Base-by-base conservation (phyloP, 2,888 invertebrate species). In the Chalcis sispes region DNA sequence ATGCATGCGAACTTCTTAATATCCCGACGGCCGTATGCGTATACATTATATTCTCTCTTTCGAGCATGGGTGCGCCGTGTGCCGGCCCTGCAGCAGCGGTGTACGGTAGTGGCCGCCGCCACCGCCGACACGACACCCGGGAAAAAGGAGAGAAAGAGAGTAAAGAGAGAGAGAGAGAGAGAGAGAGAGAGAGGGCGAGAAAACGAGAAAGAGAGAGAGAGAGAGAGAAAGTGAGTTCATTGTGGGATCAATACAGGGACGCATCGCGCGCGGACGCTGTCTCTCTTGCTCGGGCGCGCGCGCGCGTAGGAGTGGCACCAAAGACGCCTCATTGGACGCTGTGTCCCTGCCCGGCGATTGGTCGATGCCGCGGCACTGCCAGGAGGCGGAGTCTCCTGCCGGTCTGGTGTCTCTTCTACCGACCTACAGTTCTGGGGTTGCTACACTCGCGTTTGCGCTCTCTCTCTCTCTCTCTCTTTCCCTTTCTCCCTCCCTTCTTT, bases 161-260 rank as follows among this genome's bases (percentile, higher is more conserved):
- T 52, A 74, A 70, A 36, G 59, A 71, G 66, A 78, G 82, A 80
- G 79, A 81, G 84, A 64, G 62, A 86, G 58, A 23, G 40, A 29
- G 58, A 58, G 58, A 27, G 42, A 61, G 42, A 27, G 27, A 18
- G 25, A 25, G 61, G 36, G 18, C 1, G 40, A 54, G 46, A 20
- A 40, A 23, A 62, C 20, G 48, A 61, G 29, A 20, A 40, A 36
- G 40, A 20, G 52, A 48, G 48, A 54, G 65, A 58, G 56, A 56
- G 59, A 40, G 72, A 40, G 18, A 58, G 50, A n/a, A n/a, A n/a
- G n/a, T n/a, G 76, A 87, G 87, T 87, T 88, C 88, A 88, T 88
- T 87, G 87, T 86, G 87, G 87, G 88, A 88, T 88, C 88, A 88
- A 88, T 88, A 88, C 86, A 75, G 80, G 48, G 27, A 18, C 48